Evolutionary conservation across 2,113 vertebrate genomes (phyloP), one percentile per base, ranked within the genome.

Genomic region (Phainopepla nitens): DNA sequence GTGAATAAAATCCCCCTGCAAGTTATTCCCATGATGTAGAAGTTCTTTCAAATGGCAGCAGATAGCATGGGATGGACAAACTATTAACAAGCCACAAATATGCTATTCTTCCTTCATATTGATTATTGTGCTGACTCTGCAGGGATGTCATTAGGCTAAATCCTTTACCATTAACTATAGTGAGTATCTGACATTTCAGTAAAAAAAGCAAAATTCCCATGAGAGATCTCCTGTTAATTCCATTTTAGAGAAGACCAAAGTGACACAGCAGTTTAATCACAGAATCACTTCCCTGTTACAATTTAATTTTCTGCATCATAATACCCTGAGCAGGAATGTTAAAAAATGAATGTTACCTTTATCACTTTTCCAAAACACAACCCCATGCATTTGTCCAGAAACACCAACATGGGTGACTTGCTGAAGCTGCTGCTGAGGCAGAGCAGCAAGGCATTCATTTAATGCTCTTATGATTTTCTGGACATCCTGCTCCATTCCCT

Each of bases 351-450:
- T 23, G 9, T 97, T 97, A 99, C 99, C 99, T 97, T 97, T 97
- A 65, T 97, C 82, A 73, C 95, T 94, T 95, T 97, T 99, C 99
- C 99, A 99, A 91, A 99, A 98, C 60, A 99, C n/a, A 71, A 99
- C 93, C 27, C 99, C 99, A 7, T 99, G 99, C 99, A 99, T 99
- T 97, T 99, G 99, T 83, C 99, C 99, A 29, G 98, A 98, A 89
- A 99, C 83, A 7, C 99, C 99, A 56, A 99, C 97, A 84, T 96
- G 96, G 69, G 77, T 35, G 42, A 99, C 99, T n/a, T 51, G 97
- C 81, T 92, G 97, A 53, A 99, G 98, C 41, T 97, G 97, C 82
- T 98, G 96, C 65, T 70, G 86, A 25, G 99, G 98, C 25, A 99
- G 97, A 51, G 97, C 97, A 47, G 83, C 83, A 15, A 99, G 94